phyloP scores from a whole-genome alignment of 1,140 invertebrate species.

The Drosophila repleta region DNA sequence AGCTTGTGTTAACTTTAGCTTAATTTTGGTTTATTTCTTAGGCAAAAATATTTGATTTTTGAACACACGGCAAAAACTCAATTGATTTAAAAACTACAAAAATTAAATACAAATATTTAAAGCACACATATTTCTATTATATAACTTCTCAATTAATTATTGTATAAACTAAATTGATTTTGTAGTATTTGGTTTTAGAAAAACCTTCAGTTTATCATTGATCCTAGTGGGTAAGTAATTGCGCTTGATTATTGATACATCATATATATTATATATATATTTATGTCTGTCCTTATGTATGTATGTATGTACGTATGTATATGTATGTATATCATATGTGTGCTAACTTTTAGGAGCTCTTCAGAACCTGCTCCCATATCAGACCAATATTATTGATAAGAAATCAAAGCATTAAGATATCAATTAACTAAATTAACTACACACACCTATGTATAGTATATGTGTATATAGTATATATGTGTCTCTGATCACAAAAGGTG shows the following conservation, averaged over 20 bases:
- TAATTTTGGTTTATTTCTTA: too few relatives aligned
- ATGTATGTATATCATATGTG: background rate
- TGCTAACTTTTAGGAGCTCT: background rate
- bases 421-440: constrained; percentile 8
- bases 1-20: too few relatives aligned
- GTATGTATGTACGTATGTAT: background rate
- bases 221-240: constrained; percentile 37
- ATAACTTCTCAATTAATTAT: background rate
- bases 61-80: background rate
- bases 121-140: background rate
- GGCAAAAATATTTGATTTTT: background rate
- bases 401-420: constrained; percentile 23
- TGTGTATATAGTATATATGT: background rate
- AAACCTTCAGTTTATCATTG: constrained; percentile 33
- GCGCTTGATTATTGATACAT: constrained; percentile 35
- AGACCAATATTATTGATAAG: constrained; percentile 27
- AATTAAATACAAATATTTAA: constrained; percentile 5
- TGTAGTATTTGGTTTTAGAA: constrained; percentile 22
- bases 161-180: background rate
- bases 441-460: constrained; percentile 9
- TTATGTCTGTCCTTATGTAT: constrained; percentile 3
- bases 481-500: constrained; percentile 19
- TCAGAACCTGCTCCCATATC: constrained; percentile 16
- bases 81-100: too few relatives aligned
- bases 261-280: constrained; percentile 14